Evolutionary conservation across 2,888 invertebrate genomes (phyloP).

Genomic region (Balanococcus diminutus): DNA sequence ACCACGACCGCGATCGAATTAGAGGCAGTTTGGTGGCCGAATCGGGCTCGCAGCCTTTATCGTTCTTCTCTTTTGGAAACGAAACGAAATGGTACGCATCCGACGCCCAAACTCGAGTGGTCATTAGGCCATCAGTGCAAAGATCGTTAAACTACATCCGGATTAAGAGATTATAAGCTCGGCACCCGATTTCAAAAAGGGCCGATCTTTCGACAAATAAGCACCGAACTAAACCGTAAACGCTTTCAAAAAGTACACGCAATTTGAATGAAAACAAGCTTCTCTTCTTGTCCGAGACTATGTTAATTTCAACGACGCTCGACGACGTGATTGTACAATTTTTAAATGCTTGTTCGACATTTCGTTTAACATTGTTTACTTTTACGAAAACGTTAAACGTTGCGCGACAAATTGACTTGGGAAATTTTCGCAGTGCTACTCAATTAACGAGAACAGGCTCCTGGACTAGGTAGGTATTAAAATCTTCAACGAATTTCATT

Average conservation of each 20-base stretch:
- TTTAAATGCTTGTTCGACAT: slow-evolving; percentile 21
- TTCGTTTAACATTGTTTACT: not conserved
- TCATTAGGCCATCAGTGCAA: not conserved
- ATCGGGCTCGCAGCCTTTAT: not conserved
- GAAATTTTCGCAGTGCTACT: not conserved
- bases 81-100: not conserved
- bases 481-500: not conserved
- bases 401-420: not conserved
- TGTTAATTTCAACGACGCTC: not conserved
- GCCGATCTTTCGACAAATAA: not conserved
- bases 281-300: not conserved
- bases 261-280: not conserved
- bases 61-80: not conserved
- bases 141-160: slow-evolving; percentile 21
- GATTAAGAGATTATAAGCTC: slow-evolving; percentile 12
- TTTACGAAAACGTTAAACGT: not conserved
- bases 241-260: not conserved
- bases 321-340: slow-evolving; percentile 30
- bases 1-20: not conserved
- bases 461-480: not conserved
- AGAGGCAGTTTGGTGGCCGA: not conserved
- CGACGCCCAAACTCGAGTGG: not conserved
- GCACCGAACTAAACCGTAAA: not conserved
- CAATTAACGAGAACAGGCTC: not conserved
- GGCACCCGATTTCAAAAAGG: not conserved